Evolutionary conservation across 2,888 invertebrate species (phyloP), one percentile per base, ranked within the genome.

Genomic region (Teleiodes luculella): DNA sequence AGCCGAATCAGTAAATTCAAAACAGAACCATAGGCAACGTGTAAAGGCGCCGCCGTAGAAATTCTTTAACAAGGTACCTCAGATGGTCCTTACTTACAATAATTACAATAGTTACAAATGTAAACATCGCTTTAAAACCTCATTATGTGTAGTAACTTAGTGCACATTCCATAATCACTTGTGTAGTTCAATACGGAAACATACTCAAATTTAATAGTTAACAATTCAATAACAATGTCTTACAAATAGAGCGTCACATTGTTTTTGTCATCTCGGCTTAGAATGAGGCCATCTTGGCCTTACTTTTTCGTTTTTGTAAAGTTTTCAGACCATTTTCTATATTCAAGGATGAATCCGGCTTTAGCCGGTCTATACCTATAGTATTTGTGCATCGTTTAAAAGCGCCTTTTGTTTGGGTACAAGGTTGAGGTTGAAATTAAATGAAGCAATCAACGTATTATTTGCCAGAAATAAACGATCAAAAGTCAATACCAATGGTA

Each of bases 201-300:
- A 18, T 41, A 41, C 18, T 18, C 18, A 41, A 41, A 41, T 18
- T 18, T 41, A 41, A 41, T 41, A 8, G 11, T 18, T 10, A 18
- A 11, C 39, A 2, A 39, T 41, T 41, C 18, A 8, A 18, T 10
- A 11, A 41, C 39, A 41, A 41, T 41, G 11, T 10, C 11, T 4
- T 18, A 45, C 45, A 46, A 46, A 46, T 46, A 31, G 46, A 46
- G 46, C 46, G 46, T 14, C 16, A 46, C 30, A 31, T 43, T 31
- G 46, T 46, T 46, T 46, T 46, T 46, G 46, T 31, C 10, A 11
- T 8, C 30, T 72, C 66, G 66, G 68, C 18, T 63, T 56, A 58
- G 66, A 71, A 68, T 72, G 70, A 76, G 76, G 73, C 70, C 76
- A 67, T 48, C 53, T 43, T 62, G 74, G 56, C 79, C 80, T 80